Evolutionary conservation across 2,113 vertebrate genomes (phyloP).

Genomic region (Agapornis roseicollis): DNA sequence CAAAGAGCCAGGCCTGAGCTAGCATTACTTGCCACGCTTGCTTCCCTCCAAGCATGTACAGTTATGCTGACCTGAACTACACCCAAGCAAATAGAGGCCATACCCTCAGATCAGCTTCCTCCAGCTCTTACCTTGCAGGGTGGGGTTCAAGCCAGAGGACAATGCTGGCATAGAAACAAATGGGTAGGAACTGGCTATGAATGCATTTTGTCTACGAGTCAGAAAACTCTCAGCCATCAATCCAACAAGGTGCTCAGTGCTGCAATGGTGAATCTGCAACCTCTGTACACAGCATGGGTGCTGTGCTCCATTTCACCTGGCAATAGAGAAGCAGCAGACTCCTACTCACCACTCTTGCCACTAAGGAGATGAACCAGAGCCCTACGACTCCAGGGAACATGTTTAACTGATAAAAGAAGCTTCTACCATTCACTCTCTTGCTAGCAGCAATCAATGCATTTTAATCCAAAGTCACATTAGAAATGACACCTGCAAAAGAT

Average conservation of each 20-base stretch:
- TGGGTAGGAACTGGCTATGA: neutral
- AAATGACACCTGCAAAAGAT: neutral
- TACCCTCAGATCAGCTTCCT: neutral
- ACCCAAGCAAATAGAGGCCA: neutral
- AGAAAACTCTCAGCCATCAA: neutral
- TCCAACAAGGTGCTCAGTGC: neutral
- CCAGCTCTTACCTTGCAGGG: neutral
- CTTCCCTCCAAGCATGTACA: neutral
- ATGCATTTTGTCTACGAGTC: neutral
- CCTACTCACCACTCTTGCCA: neutral
- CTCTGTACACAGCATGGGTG: rapidly evolving
- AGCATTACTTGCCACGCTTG: neutral
- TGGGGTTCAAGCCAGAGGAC: neutral
- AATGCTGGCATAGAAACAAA: neutral
- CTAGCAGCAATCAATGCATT: neutral
- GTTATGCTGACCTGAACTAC: neutral
- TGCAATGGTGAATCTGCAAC: neutral
- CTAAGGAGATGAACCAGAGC: neutral
- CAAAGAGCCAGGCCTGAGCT: neutral
- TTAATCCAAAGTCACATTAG: neutral
- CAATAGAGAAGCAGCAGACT: neutral
- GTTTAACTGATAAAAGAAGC: neutral
- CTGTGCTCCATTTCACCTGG: neutral
- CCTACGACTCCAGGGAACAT: neutral
- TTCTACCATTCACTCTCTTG: neutral